Evolutionary conservation across 2,797 vertebrate genomes (phyloP).

Genomic region (Tarsius wallacei): DNA sequence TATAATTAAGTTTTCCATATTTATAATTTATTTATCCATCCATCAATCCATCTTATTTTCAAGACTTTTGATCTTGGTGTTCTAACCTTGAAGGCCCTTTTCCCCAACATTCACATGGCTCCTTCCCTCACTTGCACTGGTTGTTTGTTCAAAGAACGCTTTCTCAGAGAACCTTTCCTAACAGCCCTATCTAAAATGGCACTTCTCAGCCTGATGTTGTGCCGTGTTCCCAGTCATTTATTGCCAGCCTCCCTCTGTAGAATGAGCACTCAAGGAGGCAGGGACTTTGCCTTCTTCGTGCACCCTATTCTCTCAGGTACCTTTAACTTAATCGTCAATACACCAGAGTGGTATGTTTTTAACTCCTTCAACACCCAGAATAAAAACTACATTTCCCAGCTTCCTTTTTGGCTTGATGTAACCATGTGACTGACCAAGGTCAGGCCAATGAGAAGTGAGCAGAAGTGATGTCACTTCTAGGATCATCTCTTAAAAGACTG

Average conservation of each 20-base stretch:
- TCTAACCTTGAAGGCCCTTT: background rate
- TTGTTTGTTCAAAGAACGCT: background rate
- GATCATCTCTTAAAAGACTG: too few relatives aligned
- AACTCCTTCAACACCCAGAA: background rate
- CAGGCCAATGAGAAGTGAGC: background rate
- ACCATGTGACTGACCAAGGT: too few relatives aligned
- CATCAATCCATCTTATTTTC: background rate
- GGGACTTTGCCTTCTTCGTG: background rate
- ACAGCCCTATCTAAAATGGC: too few relatives aligned
- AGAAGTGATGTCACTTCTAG: background rate
- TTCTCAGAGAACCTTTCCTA: background rate
- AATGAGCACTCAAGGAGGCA: background rate
- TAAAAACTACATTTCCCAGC: background rate
- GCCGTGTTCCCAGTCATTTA: background rate
- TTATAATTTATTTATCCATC: background rate
- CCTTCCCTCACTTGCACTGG: background rate
- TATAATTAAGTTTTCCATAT: background rate
- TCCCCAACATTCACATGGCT: rapidly evolving
- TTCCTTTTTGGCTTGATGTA: background rate
- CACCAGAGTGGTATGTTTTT: background rate
- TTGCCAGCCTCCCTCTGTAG: background rate
- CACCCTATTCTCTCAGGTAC: background rate
- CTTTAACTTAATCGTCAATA: background rate
- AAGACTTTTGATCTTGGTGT: background rate
- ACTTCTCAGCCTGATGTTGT: background rate